Conservation (phyloP, 2,888 invertebrate genomes). For the Sphinx pinastri region DNA sequence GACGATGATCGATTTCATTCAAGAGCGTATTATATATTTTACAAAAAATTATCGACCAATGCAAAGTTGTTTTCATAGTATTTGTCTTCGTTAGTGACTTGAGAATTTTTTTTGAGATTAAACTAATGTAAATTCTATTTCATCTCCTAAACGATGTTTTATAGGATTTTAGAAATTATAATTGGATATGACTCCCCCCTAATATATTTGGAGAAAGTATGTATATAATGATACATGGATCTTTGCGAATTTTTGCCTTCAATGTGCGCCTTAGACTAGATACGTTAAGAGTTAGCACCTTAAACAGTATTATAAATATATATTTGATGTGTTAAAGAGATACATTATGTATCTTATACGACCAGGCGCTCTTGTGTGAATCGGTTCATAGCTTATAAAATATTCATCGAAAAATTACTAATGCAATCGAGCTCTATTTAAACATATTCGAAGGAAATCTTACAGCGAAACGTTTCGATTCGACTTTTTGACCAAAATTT, state of each 20-base stretch:
- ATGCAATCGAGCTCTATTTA: constrained; percentile 42
- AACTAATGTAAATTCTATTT: neutral
- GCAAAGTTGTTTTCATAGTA: constrained; percentile 14
- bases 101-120: neutral
- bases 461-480: constrained; percentile 46
- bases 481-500: constrained; percentile 52
- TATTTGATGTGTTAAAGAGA: constrained; percentile 9
- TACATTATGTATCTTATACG: neutral
- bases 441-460: constrained; percentile 42
- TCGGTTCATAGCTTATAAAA: constrained; percentile 7
- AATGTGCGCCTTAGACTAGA: constrained; percentile 21
- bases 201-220: neutral
- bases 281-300: constrained; percentile 15
- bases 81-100: neutral
- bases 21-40: constrained; percentile 18
- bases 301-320: constrained; percentile 19
- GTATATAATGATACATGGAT: constrained; percentile 14
- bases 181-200: neutral
- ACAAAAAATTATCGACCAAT: constrained; percentile 12
- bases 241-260: constrained; percentile 12
- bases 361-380: constrained; percentile 15
- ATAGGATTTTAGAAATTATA: neutral
- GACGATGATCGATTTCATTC: constrained; percentile 21
- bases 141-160: neutral
- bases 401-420: constrained; percentile 19